Percentiles rank a stretch among this genome's conserved stretches.
Evolutionary conservation across 2,113 vertebrate species (phyloP).

Genomic region (Sylvilagus bachmani): DNA sequence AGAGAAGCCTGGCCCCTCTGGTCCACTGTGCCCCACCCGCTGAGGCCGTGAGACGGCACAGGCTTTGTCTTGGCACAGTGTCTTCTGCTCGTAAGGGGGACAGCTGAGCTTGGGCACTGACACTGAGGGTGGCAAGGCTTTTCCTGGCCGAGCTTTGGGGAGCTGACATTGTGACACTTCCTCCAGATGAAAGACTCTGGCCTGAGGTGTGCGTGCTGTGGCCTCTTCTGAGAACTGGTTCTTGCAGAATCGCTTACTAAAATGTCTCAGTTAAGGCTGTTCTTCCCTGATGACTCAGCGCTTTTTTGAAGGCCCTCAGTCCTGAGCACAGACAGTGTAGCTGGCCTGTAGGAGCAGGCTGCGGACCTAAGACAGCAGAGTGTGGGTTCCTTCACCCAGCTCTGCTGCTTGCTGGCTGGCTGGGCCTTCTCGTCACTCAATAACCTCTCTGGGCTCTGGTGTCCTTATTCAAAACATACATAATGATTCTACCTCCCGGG

Average conservation of each 20-base stretch:
- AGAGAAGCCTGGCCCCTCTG: neutral
- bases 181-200: neutral
- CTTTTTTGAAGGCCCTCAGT: neutral
- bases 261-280: neutral
- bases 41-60: neutral
- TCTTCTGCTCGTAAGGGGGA: neutral
- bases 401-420: neutral
- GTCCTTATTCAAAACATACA: neutral
- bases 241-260: neutral
- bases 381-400: too few species aligned
- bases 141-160: neutral
- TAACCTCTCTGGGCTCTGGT: neutral
- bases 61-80: neutral
- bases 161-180: neutral
- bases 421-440: neutral
- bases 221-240: neutral
- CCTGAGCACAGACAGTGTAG: neutral
- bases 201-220: rapidly evolving
- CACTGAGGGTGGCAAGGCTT: neutral
- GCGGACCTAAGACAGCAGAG: neutral
- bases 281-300: neutral
- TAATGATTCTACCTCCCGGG: neutral
- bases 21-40: neutral
- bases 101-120: neutral
- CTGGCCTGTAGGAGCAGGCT: neutral